Base-by-base conservation (phyloP, 2,888 invertebrate species). In the Coenonympha glycerion region DNA sequence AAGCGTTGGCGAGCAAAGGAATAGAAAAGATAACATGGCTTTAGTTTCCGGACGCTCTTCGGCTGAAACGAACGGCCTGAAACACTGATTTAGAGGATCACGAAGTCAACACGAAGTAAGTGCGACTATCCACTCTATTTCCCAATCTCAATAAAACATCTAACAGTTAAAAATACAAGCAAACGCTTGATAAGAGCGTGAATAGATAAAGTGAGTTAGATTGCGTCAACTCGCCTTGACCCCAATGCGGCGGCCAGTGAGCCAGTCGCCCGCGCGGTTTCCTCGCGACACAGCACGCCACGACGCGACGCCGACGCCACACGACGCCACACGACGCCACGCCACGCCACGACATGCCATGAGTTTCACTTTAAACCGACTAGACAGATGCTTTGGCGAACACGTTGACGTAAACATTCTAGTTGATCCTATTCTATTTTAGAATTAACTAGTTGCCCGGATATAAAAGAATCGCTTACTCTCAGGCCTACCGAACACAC, bases 211-310 rank as follows among this genome's bases (percentile, higher is more conserved):
- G 64, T 63, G 67, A 49, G 60, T 61, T 64, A 61, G 69, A 66
- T 82, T 81, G 82, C 79, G 79, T 80, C 78, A 77, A 68, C 67
- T 58, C 68, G 75, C 84, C 84, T 83, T 83, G 84, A 83, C 83
- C 84, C 66, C 75, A 69, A 75, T 82, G 48, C 50, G 42, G 55
- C 55, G 59, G 55, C 60, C 62, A 56, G 52, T 63, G 54, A 58
- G 55, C 60, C 62, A 56, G 53, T 63, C 62, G 63, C 63, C 58
- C 57, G 58, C 62, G 44, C 59, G 57, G 62, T 65, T 64, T 60
- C 65, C 68, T 62, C 55, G 16, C 31, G 31, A 33, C 31, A 3
- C n/a, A n/a, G n/a, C 52, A 53, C 47, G 33, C 34, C 19, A 18
- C 18, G 18, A n/a, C 34, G 9, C 8, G 6, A 16, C 6, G 6